Base-by-base conservation (phyloP, 2,797 vertebrate genomes). In the Champsocephalus esox region DNA sequence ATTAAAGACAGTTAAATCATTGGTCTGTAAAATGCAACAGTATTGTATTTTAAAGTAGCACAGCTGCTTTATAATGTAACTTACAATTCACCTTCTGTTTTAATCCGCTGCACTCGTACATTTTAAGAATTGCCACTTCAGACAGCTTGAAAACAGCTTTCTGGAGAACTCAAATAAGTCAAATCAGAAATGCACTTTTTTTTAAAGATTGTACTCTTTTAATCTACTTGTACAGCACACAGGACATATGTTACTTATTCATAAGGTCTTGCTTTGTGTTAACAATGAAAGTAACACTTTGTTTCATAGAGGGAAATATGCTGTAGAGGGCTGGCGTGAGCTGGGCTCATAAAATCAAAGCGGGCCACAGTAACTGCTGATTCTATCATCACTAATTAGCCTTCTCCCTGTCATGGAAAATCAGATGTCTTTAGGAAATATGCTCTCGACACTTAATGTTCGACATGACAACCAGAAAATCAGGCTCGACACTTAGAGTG, bases 371-470 rank as follows among this genome's bases (percentile, higher is more conserved):
- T 44, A 24, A 24, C 28, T 52, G 14, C 70, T 72, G 24, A 61
- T 45, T 24, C 70, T 69, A 71, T 88, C 74, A 66, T 69, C 75
- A n/a, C 57, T 82, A 78, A 88, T 91, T 88, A 38, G 34, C 34
- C 34, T 38, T 85, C 38, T 68, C 70, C 21, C 46, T 71, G 80
- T 81, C 77, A 73, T 50, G 66, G 74, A 86, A 87, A 82, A 80
- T 66, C 63, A 69, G 49, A 56, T 55, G 70, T 66, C 71, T 80
- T 79, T 77, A 77, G 76, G 77, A 90, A 90, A 86, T 58, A 52
- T 14, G 52, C 51, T 81, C 69, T 89, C 68, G 24, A 77, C 84
- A 46, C 66, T 28, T 67, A 21, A 5, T 45, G 6, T 72, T 21
- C 64, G n/a, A 44, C 43, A 67, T 12, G 41, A 75, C 41, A 55